phyloP scores from a whole-genome alignment of 1,140 invertebrate species.

The Pectinophora gossypiella region DNA sequence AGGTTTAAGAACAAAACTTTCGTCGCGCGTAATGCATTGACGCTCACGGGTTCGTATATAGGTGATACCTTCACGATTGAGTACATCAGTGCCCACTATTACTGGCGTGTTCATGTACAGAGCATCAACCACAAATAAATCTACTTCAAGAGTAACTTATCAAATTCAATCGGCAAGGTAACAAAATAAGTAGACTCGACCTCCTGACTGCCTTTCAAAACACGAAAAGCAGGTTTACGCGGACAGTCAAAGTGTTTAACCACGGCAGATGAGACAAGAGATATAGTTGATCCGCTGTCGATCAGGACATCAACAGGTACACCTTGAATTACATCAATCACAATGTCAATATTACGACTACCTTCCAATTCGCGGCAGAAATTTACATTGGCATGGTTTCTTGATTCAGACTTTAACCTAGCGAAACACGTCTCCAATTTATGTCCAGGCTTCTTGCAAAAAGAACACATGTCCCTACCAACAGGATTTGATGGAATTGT shows the following conservation, averaged over 20 bases:
- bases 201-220: constrained; percentile 2
- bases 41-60: neutral
- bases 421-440: neutral
- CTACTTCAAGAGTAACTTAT: constrained; percentile 5
- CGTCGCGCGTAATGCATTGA: neutral
- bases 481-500: neutral
- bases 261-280: neutral
- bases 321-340: constrained; percentile 7
- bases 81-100: no score
- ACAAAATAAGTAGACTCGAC: neutral
- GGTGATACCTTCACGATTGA: constrained; percentile 2
- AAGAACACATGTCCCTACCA: neutral
- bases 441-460: constrained; percentile 6
- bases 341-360: neutral
- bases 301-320: constrained; percentile 6
- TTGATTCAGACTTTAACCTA: neutral
- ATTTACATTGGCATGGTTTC: constrained; percentile 1
- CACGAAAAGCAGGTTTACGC: constrained; percentile 2
- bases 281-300: constrained; percentile 6
- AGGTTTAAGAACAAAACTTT: neutral
- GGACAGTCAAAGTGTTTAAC: constrained; percentile 6
- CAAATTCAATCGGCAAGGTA: constrained; percentile 6
- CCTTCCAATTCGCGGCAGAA: neutral
- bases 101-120: constrained; percentile 4
- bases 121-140: constrained; percentile 1